These are phyloP conservation scores for Chunga burmeisteri DNA, from an alignment of 2,113 vertebrate species.

Conservation along the genomic window DNA sequence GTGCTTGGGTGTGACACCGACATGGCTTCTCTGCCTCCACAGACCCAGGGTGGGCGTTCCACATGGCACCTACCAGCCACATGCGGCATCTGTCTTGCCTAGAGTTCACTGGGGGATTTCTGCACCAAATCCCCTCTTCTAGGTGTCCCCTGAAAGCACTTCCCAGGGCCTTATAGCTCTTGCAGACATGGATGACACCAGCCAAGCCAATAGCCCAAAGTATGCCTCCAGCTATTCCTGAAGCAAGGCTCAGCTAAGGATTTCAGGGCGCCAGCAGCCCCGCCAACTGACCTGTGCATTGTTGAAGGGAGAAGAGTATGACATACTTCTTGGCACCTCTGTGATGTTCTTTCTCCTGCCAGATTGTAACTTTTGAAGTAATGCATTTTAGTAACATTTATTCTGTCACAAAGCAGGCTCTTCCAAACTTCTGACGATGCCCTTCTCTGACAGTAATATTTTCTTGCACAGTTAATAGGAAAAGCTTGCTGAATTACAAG, in stretches of 20 bases:
- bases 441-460: neutral
- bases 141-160: neutral
- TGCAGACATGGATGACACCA: neutral
- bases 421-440: neutral
- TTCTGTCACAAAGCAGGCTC: neutral
- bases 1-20: rapidly evolving
- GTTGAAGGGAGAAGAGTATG: neutral
- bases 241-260: neutral
- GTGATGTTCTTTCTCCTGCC: neutral
- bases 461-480: neutral
- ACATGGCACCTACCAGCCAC: neutral
- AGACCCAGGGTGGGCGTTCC: rapidly evolving
- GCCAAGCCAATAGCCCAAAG: neutral
- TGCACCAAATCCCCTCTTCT: neutral
- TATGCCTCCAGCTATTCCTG: neutral
- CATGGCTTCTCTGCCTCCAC: rapidly evolving
- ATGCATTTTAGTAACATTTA: neutral
- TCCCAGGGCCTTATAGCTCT: neutral
- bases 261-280: neutral
- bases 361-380: neutral
- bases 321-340: rapidly evolving
- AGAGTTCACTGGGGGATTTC: neutral
- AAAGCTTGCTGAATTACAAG: neutral
- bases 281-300: neutral
- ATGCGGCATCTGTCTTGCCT: neutral